Conservation (phyloP, 2,888 invertebrate genomes). For the Agriopis aurantiaria region DNA sequence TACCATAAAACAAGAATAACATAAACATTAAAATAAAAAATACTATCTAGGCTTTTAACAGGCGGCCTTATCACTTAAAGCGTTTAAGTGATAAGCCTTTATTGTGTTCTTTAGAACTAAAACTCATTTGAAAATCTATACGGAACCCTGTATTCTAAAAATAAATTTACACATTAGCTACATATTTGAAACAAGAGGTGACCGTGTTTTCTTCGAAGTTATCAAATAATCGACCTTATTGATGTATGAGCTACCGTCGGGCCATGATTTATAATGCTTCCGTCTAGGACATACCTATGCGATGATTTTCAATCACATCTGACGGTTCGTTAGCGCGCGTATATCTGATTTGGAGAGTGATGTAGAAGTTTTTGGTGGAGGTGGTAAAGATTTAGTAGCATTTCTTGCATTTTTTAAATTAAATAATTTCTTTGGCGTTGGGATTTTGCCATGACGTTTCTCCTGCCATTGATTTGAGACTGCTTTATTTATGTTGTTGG, state of each 20-base stretch:
- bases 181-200: constrained; percentile 61
- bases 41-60: too few species aligned
- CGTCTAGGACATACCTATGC: constrained; percentile 83
- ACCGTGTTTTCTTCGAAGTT: constrained; percentile 74
- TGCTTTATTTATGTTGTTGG: too few species aligned
- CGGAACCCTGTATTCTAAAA: constrained; percentile 42
- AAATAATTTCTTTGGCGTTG: too few species aligned
- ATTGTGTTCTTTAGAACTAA: too few species aligned
- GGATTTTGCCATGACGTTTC: too few species aligned
- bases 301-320: constrained; percentile 86
- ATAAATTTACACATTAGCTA: constrained; percentile 28
- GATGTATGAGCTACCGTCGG: constrained; percentile 83
- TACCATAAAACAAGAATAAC: too few species aligned
- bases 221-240: constrained; percentile 84
- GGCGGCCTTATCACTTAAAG: too few species aligned
- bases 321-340: constrained; percentile 83
- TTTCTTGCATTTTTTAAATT: neutral
- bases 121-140: neutral
- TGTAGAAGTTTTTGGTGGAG: constrained; percentile 56
- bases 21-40: too few species aligned
- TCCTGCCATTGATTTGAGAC: too few species aligned
- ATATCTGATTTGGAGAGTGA: constrained; percentile 67
- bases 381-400: constrained; percentile 49
- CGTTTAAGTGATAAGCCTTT: too few species aligned
- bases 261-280: constrained; percentile 83